Base-by-base conservation (phyloP, 2,888 invertebrate species). In the Metallyticus violacea region DNA sequence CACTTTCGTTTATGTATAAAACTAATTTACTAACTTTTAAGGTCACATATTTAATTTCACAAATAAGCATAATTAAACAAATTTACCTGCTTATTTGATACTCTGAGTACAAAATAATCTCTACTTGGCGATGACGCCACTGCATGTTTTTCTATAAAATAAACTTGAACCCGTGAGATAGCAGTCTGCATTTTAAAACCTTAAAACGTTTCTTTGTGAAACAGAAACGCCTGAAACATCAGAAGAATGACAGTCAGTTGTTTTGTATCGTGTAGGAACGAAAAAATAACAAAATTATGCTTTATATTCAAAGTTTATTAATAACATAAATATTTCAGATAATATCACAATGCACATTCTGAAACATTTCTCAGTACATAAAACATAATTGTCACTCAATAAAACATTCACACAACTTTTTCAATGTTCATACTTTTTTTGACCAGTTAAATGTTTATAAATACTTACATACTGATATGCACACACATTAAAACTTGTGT, bases 51-150 rank as follows among this genome's bases (percentile, higher is more conserved):
- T n/a, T n/a, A n/a, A n/a, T n/a, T n/a, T n/a, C n/a, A n/a, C n/a
- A n/a, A n/a, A n/a, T n/a, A n/a, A n/a, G n/a, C n/a, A n/a, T n/a
- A n/a, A n/a, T 22, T 62, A 6, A 22, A 2, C 6, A n/a, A 80
- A n/a, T 90, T 90, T 90, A 91, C 91, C 30, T 89, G 88, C 26
- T 87, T 87, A 85, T 89, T 88, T 15, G 89, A 89, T 22, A 91
- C 89, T 27, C 90, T 91, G 40, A 91, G 88, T n/a, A 91, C 91
- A 88, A 91, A 91, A 87, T 91, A 91, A 86, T 91, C 91, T 89
- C 91, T 90, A 88, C 90, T 91, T 6, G 91, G 91, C 76, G 90
- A 88, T 85, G 91, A 91, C 86, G 91, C 91, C 62, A 91, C 89
- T 30, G 90, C 40, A 62, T 7, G 22, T 62, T 62, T 62, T 22